phyloP scores from a whole-genome alignment of 1,140 invertebrate species.

The Anastrepha obliqua region DNA sequence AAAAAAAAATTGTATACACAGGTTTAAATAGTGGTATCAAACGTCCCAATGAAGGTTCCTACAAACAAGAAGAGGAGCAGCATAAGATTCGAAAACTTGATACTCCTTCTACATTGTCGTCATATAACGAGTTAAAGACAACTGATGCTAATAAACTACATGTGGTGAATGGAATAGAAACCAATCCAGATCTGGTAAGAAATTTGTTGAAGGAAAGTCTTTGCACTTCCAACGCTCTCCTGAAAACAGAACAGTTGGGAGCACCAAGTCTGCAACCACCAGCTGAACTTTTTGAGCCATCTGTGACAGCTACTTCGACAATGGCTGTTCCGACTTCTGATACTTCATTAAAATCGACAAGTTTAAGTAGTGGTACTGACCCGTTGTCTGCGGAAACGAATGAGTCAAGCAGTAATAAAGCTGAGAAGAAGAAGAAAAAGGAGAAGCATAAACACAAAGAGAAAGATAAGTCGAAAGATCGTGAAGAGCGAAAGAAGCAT shows the following conservation, averaged over 20 bases:
- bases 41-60: slow-evolving; percentile 65
- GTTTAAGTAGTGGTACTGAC: slow-evolving; percentile 63
- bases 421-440: slow-evolving; percentile 80
- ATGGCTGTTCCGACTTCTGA: not conserved
- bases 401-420: slow-evolving; percentile 57
- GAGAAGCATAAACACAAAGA: slow-evolving; percentile 81
- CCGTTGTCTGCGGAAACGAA: slow-evolving; percentile 43
- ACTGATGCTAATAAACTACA: slow-evolving; percentile 28
- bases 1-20: slow-evolving; percentile 13
- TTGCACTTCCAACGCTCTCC: slow-evolving; percentile 65
- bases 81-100: slow-evolving; percentile 69
- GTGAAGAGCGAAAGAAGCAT: slow-evolving; percentile 79
- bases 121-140: not conserved
- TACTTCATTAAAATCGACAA: slow-evolving; percentile 55
- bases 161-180: slow-evolving; percentile 69
- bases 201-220: slow-evolving; percentile 72
- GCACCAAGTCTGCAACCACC: slow-evolving; percentile 68
- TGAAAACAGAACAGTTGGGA: slow-evolving; percentile 67
- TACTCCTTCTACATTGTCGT: slow-evolving; percentile 59
- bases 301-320: slow-evolving; percentile 41
- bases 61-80: slow-evolving; percentile 64
- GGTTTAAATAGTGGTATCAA: slow-evolving; percentile 62
- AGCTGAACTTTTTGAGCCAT: slow-evolving; percentile 66
- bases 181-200: slow-evolving; percentile 72
- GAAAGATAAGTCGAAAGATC: slow-evolving; percentile 79